Evolutionary conservation across 1,140 invertebrate species (phyloP), one percentile per base, ranked within the genome.

Genomic region (Ruditapes philippinarum): DNA sequence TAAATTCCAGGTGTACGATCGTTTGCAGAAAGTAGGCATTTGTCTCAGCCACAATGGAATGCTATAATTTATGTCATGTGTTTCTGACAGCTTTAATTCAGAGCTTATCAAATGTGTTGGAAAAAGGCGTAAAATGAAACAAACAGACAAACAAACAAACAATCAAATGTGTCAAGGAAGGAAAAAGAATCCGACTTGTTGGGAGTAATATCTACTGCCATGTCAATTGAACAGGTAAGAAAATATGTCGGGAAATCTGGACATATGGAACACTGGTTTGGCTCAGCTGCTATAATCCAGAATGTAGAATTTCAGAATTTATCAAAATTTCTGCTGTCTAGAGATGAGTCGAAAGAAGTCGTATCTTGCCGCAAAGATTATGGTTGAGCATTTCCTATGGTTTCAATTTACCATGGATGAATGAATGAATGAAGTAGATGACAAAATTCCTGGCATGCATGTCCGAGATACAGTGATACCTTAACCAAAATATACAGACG

Each of bases 201-300:
- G 82, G 89, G 22, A 82, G 86, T 36, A 90, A 89, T 76, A 51
- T 79, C 4, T 84, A 89, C 42, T 89, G 84, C 42, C 22, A 60
- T 31, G 65, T 84, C 22, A 80, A 57, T 79, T 42, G 51, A 73
- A 25, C 49, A 87, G 28, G 54, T 19, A 36, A 62, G 57, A 57
- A 74, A 84, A 84, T 40, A 60, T 73, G 40, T 68, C 51, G 73
- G 42, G 14, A 79, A 70, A 70, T 25, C 45, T 9, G 19, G 68
- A 9, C n/a, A n/a, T n/a, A n/a, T n/a, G n/a, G n/a, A n/a, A n/a
- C n/a, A n/a, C n/a, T n/a, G n/a, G n/a, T n/a, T 90, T 85, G 73
- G 68, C 11, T 85, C 74, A 54, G 81, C 81, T n/a, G 89, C 83
- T 9, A 82, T 86, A 14, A 38, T 90, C 17, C 89, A 90, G 38